Evolutionary conservation across 2,797 vertebrate genomes (phyloP).

Genomic region (Lithobates pipiens): DNA sequence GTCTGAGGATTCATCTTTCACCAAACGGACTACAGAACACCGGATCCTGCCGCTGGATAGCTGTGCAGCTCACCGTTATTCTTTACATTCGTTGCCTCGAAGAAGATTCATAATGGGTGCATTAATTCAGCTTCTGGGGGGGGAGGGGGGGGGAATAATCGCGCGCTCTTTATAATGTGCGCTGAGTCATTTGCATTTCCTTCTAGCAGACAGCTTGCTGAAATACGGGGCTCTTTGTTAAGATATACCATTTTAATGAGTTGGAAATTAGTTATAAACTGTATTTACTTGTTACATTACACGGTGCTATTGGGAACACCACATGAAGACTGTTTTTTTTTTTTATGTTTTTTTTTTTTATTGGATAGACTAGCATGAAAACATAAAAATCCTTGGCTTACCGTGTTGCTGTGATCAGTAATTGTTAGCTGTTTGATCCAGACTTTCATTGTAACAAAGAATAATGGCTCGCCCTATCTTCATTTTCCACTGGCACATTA

Average conservation of each 20-base stretch:
- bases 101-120: not conserved
- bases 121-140: not conserved
- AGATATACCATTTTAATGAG: conserved; percentile 56
- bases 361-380: conserved; percentile 22
- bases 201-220: not conserved
- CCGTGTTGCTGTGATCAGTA: conserved; percentile 53
- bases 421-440: conserved; percentile 61
- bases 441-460: conserved; percentile 55
- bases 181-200: not conserved
- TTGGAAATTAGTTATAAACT: conserved; percentile 43
- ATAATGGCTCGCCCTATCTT: conserved; percentile 59
- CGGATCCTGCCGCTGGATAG: not conserved
- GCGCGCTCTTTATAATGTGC: not conserved
- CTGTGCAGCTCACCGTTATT: not conserved
- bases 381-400: not conserved
- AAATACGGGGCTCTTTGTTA: conserved; percentile 1
- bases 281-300: conserved; percentile 35
- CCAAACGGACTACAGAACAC: not conserved
- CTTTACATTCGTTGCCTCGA: not conserved
- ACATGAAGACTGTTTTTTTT: not conserved
- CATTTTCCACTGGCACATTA: conserved; percentile 61
- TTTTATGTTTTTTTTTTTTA: conserved; percentile 7
- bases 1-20: not conserved
- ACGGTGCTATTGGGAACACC: conserved; percentile 14
- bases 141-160: not conserved